Evolutionary conservation across 1,140 invertebrate genomes (phyloP), one percentile per base, ranked within the genome.

Genomic region (Drosophila sucinea): DNA sequence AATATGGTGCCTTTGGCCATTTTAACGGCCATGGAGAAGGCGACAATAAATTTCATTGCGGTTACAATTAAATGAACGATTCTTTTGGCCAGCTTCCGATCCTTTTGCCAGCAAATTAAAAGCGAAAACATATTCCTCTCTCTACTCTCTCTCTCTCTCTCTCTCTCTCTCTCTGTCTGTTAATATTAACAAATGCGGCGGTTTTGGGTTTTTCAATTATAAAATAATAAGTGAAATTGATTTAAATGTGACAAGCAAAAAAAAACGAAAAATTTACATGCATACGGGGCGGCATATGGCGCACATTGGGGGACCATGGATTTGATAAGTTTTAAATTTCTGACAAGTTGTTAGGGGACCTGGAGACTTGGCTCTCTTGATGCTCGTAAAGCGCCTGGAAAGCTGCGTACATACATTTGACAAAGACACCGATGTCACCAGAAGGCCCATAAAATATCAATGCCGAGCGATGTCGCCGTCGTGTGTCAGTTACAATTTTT

Each of bases 41-140:
- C 38, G 61, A 47, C 44, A 41, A 63, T 63, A 63, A 51, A 63
- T 63, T 63, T 63, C 29, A 63, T 63, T 63, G 41, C 30, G 61
- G 61, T 30, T 51, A 44, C 61, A 63, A 63, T 63, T 63, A 63
- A 63, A 63, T 51, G 61, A 51, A 29, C 61, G 51, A 63, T 63
- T 63, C 44, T 41, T 63, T 47, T 47, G 1, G 4, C 38, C 60
- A 58, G 17, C 56, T 58, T 7, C 7, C 17, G 40, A n/a, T 30
- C 17, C 11, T 17, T 25, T n/a, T 38, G 30, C 4, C n/a, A 33
- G 44, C 61, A 63, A 63, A 63, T 63, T 63, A 63, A 63, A 63
- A 63, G 35, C 7, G 30, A 17, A 51, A 41, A 32, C 6, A 30
- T 30, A 29, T 30, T 27, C 29, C n/a, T 11, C 0, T 23, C 25